Conservation (phyloP, 2,113 vertebrate species). For the Phylloscopus trochiloides region DNA sequence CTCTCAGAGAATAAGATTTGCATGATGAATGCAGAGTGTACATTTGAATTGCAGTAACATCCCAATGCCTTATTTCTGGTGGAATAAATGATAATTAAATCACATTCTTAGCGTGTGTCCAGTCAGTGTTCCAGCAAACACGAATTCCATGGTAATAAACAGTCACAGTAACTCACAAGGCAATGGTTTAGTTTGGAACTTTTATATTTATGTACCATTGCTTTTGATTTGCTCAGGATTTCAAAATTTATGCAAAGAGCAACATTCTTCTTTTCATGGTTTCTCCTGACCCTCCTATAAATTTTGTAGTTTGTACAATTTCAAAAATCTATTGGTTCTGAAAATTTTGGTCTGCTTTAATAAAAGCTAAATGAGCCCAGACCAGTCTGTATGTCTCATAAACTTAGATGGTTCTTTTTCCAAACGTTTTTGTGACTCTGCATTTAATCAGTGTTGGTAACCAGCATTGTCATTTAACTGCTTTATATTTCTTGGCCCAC, state of each 20-base stretch:
- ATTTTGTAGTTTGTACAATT: neutral
- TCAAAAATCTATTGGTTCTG: neutral
- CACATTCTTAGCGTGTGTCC: neutral
- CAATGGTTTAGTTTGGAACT: neutral
- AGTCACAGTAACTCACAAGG: neutral
- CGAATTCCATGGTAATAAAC: neutral
- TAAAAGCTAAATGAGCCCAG: neutral
- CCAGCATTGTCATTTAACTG: neutral
- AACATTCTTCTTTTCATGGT: neutral
- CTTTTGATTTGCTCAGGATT: neutral
- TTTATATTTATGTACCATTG: neutral
- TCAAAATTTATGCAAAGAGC: neutral
- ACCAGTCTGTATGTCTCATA: neutral
- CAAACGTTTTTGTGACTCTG: neutral
- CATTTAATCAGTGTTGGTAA: neutral
- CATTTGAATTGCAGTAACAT: neutral
- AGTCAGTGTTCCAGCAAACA: neutral
- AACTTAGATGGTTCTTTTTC: neutral
- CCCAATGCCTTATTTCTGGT: neutral
- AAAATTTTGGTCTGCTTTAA: neutral
- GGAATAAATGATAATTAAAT: neutral
- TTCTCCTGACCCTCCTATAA: neutral
- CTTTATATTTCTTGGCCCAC: neutral
- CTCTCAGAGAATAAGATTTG: neutral
- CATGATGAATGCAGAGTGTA: neutral